phyloP scores from a whole-genome alignment of 2,797 vertebrate genomes.

The Jordanella pulchra region DNA sequence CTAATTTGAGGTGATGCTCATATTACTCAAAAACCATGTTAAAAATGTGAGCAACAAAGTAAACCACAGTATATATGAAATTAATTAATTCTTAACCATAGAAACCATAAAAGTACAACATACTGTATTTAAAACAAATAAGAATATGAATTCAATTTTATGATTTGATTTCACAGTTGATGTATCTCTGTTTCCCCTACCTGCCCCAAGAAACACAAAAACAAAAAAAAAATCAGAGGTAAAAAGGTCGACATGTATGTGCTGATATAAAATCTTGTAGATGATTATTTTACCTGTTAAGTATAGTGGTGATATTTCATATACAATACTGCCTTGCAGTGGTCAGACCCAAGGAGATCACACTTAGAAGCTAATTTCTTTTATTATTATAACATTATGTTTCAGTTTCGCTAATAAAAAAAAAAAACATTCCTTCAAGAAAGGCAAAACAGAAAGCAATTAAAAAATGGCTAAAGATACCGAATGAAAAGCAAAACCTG shows the following conservation, averaged over 20 bases:
- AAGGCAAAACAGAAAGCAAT: rapidly evolving
- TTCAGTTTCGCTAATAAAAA: neutral
- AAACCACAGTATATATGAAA: neutral
- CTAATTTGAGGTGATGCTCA: neutral
- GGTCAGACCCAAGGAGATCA: conserved; percentile 58
- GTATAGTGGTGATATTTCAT: too few relatives aligned
- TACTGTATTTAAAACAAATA: neutral
- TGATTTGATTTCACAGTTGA: neutral
- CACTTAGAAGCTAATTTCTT: conserved; percentile 15
- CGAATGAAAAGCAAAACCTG: neutral
- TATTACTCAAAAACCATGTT: neutral
- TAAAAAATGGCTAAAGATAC: neutral
- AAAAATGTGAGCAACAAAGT: neutral
- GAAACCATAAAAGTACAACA: too few relatives aligned
- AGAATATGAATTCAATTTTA: neutral
- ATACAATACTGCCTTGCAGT: conserved; percentile 69
- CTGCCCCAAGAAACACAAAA: too few relatives aligned
- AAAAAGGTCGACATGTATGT: neutral
- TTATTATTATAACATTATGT: neutral
- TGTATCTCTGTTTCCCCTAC: neutral
- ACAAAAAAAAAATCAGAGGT: neutral
- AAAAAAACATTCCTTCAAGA: neutral
- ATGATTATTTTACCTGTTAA: conserved; percentile 29
- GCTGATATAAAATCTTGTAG: neutral
- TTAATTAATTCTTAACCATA: too few relatives aligned